Conservation (phyloP, 2,888 invertebrate genomes). For the Sesia apiformis region DNA sequence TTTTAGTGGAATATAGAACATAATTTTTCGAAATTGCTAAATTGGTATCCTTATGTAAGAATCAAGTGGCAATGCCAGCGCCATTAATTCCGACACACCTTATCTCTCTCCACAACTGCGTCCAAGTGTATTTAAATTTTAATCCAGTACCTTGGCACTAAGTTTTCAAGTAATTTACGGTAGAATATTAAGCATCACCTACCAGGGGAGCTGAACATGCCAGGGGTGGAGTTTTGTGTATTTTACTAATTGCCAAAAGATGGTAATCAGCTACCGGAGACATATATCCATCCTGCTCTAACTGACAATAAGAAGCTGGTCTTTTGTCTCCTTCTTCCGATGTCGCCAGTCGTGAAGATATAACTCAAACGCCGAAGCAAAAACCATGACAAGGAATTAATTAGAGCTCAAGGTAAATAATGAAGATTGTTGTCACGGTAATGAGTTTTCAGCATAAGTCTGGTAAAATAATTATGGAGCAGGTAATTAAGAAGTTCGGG, state of each 20-base stretch:
- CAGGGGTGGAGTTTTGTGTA: conserved; percentile 77
- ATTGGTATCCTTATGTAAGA: too few species aligned
- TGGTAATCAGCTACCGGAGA: conserved; percentile 71
- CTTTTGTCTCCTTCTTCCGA: conserved; percentile 28
- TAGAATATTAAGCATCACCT: conserved; percentile 71
- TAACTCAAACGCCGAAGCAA: conserved; percentile 70
- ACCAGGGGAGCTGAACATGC: conserved; percentile 69
- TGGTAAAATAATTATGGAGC: conserved; percentile 56
- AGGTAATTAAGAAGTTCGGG: conserved; percentile 64
- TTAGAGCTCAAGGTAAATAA: conserved; percentile 73
- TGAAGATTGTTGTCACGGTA: conserved; percentile 69
- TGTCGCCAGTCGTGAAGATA: conserved; percentile 42
- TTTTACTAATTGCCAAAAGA: conserved; percentile 78
- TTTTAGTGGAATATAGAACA: too few species aligned
- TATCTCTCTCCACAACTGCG: conserved; percentile 39
- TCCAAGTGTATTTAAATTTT: conserved; percentile 59
- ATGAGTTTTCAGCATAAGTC: conserved; percentile 60
- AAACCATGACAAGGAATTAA: conserved; percentile 76
- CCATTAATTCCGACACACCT: conserved; percentile 29
- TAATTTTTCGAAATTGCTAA: too few species aligned
- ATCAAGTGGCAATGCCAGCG: neutral
- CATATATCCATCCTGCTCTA: conserved; percentile 33
- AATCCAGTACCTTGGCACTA: conserved; percentile 59
- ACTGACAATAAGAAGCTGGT: conserved; percentile 12
- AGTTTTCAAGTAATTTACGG: conserved; percentile 72